Base-by-base conservation (phyloP, 2,888 invertebrate species). In the Pomacea canaliculata region DNA sequence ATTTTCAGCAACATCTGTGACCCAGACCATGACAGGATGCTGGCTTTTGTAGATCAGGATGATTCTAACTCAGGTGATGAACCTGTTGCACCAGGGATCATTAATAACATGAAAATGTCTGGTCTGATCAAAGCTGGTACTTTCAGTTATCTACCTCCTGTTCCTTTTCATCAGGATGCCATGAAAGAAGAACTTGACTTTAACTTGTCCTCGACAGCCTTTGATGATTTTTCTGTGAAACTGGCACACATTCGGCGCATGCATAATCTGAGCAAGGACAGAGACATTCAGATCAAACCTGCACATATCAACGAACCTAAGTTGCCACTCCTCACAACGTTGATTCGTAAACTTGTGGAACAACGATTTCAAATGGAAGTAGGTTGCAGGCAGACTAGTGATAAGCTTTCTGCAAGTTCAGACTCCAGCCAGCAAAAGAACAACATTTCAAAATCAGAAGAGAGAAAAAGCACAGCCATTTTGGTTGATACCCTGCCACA, bases 1-100 rank as follows among this genome's bases (percentile, higher is more conserved):
- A 96, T 93, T 62, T 92, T 92, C 37, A 37, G 37, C 37, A 37
- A 37, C 37, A 37, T 37, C 84, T 92, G 92, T 80, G 83, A 92
- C 82, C 91, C 91, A 56, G 80, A 82, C 37, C 85, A 83, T 68
- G 78, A 81, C 27, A 62, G 68, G 23, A 56, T 62, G 12, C 67
- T 66, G 49, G 67, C 69, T 4, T 71, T 71, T 13, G 19, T 76
- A n/a, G 79, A 79, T 12, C 70, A 59, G 9, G 81, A 81, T 23
- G 80, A 79, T 27, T 75, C 77, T 1, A 79, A 67, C 62, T 80
- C 79, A 2, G 70, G 73, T 18, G 81, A 79, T 19, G 79, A 81
- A 59, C 19, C 62, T 10, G 62, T 62, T 66, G 37, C 65, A 7
- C 12, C 76, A 8, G 62, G 60, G 19, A 13, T 67, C 9, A 23